These are phyloP conservation scores for Nephila pilipes DNA, from an alignment of 1,140 invertebrate species.

Conservation along the genomic window DNA sequence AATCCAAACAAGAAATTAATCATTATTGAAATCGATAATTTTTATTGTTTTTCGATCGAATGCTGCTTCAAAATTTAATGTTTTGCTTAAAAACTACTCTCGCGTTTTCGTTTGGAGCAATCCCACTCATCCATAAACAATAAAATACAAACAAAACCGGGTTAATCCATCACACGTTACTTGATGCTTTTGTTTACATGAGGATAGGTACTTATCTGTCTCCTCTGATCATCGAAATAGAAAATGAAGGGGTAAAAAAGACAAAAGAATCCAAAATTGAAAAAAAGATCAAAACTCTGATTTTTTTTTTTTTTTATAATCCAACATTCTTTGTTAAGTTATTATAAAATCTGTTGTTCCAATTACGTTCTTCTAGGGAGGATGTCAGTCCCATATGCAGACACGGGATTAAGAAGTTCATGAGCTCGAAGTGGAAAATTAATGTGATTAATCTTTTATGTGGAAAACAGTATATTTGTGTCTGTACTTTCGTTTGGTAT, in stretches of 20 bases:
- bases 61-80: no score
- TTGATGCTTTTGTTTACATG: background rate
- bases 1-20: no score
- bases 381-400: no score
- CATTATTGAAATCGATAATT: no score
- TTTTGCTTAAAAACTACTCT: no score
- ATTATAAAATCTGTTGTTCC: slow-evolving; percentile 20
- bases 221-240: background rate
- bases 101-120: no score
- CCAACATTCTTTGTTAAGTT: background rate
- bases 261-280: background rate
- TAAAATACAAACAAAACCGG: background rate
- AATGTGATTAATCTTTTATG: slow-evolving; percentile 18
- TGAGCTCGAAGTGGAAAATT: slow-evolving; percentile 1
- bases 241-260: background rate
- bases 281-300: background rate
- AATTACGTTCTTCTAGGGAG: background rate
- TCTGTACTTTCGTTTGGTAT: background rate
- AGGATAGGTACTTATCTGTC: background rate
- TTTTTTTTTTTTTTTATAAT: background rate
- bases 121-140: background rate
- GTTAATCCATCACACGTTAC: background rate
- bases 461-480: background rate
- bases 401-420: no score
- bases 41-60: no score